Evolutionary conservation across 2,888 invertebrate species (phyloP).

Genomic region (Octonoba sinensis): DNA sequence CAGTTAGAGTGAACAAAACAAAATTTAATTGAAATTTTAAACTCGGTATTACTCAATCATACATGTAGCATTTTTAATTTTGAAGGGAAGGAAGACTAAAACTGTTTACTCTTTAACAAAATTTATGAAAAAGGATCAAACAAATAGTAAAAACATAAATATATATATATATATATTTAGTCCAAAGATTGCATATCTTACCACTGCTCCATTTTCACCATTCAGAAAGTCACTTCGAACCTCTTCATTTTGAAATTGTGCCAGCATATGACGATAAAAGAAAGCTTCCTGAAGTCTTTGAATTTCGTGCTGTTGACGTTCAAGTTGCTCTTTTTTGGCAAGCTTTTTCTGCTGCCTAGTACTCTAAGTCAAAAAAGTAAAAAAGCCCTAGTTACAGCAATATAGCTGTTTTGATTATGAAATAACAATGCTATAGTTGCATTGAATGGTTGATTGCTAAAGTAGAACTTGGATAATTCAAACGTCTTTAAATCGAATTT

Average conservation of each 20-base stretch:
- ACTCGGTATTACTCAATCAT: too few relatives aligned
- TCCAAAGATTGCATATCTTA: slow-evolving; percentile 66
- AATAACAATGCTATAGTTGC: too few relatives aligned
- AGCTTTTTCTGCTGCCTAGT: slow-evolving; percentile 89
- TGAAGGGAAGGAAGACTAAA: neutral
- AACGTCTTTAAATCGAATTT: too few relatives aligned
- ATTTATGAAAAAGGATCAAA: too few relatives aligned
- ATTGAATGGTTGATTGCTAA: too few relatives aligned
- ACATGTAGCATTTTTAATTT: neutral
- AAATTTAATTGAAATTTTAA: too few relatives aligned
- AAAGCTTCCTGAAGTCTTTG: slow-evolving; percentile 77
- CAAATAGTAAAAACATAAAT: too few relatives aligned
- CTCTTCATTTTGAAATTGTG: slow-evolving; percentile 80
- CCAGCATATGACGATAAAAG: slow-evolving; percentile 79
- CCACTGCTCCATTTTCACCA: slow-evolving; percentile 85
- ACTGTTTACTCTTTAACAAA: too few relatives aligned
- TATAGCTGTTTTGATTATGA: too few relatives aligned
- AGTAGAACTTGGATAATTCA: too few relatives aligned
- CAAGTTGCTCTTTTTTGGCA: slow-evolving; percentile 85
- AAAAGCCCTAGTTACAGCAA: neutral
- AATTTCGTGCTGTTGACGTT: slow-evolving; percentile 84
- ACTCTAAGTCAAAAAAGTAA: slow-evolving; percentile 70
- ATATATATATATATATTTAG: neutral
- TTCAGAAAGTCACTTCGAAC: slow-evolving; percentile 86
- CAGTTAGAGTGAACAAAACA: too few relatives aligned